Evolutionary conservation across 53 echinoderm and acorn worm genomes (phyloP).

Genomic region (Actinopyga echinites): DNA sequence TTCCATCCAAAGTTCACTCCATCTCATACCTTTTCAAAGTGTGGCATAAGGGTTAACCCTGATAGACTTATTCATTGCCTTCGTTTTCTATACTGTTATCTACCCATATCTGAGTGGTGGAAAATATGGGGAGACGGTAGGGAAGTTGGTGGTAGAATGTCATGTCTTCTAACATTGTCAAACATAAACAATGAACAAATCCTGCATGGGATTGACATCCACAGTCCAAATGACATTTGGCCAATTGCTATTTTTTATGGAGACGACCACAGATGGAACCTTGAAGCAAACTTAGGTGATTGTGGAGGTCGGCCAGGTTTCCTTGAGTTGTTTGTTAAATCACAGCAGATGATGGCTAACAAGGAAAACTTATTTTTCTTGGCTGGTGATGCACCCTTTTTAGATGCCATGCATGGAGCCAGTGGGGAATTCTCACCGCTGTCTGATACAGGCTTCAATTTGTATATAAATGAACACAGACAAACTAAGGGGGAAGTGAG

Average conservation of each 20-base stretch:
- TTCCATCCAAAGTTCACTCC: not conserved
- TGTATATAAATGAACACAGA: not conserved
- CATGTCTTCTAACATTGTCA: not conserved
- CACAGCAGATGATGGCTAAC: not conserved
- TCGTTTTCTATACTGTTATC: not conserved
- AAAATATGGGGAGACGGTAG: not conserved
- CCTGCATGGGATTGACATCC: not conserved
- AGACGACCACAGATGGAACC: not conserved
- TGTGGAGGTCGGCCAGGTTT: not conserved
- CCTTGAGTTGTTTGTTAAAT: not conserved
- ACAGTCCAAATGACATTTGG: slow-evolving; percentile 4
- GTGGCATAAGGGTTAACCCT: slow-evolving; percentile 1
- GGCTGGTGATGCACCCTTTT: not conserved
- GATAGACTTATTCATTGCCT: not conserved
- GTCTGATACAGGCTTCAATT: not conserved
- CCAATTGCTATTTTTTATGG: slow-evolving; percentile 11
- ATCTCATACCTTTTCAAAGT: not conserved
- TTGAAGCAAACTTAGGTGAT: slow-evolving; percentile 10
- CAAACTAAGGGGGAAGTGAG: not conserved
- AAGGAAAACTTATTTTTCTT: not conserved
- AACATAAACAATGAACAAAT: slow-evolving; percentile 9
- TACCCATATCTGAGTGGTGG: not conserved
- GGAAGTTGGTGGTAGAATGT: not conserved
- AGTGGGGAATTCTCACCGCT: not conserved
- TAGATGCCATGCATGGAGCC: not conserved